phyloP scores from a whole-genome alignment of 2,888 invertebrate species.

The Auanema sp. region DNA sequence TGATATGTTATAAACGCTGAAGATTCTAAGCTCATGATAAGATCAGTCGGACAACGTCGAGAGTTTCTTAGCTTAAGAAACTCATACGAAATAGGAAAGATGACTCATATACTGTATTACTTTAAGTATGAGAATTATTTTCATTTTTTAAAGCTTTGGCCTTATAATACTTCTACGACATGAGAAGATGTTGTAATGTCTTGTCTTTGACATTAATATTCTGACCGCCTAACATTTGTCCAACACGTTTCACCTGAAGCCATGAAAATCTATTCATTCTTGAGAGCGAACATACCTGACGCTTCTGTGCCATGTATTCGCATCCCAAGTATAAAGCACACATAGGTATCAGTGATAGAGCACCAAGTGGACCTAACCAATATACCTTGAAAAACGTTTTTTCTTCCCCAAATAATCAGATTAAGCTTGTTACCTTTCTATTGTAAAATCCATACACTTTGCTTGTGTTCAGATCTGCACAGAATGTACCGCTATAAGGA shows the following conservation, averaged over 20 bases:
- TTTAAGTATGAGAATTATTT: no score
- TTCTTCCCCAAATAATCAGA: background rate
- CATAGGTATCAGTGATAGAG: conserved; percentile 55
- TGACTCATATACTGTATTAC: no score
- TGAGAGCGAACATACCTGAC: conserved; percentile 41
- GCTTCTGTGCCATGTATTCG: conserved; percentile 55
- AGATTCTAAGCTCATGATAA: no score
- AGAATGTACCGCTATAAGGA: conserved; percentile 39
- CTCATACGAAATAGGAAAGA: no score
- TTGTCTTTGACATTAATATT: conserved; percentile 33
- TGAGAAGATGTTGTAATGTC: conserved; percentile 29
- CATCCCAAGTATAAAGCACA: conserved; percentile 53
- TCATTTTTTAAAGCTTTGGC: no score
- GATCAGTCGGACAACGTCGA: no score
- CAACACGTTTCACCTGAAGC: conserved; percentile 45
- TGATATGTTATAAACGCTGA: no score
- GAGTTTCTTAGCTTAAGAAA: no score
- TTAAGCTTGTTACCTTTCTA: conserved; percentile 24
- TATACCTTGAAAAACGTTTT: conserved; percentile 37
- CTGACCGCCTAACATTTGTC: conserved; percentile 34
- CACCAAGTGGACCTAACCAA: conserved; percentile 59
- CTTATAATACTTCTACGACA: background rate
- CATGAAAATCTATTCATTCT: background rate
- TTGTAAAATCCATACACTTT: conserved; percentile 42
- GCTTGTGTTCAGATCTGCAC: conserved; percentile 30